Evolutionary conservation across 2,888 invertebrate genomes (phyloP), one percentile per base, ranked within the genome.

Genomic region (Mellilla xanthometata): DNA sequence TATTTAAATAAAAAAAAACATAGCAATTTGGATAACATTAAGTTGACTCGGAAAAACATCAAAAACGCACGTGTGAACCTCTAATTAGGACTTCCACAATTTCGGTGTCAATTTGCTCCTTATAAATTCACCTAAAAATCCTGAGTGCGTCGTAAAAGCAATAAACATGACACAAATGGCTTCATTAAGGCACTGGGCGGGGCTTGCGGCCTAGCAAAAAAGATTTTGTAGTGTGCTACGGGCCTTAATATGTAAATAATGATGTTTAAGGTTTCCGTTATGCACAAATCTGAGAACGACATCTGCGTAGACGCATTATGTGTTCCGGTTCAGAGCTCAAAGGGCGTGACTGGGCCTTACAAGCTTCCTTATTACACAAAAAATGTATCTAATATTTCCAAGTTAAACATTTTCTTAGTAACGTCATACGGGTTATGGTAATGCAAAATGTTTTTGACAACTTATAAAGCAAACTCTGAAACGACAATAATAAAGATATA

Each of bases 81-180:
- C 76, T 79, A 83, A 85, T 83, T 86, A 82, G 72, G 58, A 40
- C 65, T 59, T 54, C 75, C 64, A 76, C 67, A 73, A 75, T 75
- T 79, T 71, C 73, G 67, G 76, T 77, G 84, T 83, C 86, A 85
- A 85, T 88, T 88, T 82, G 72, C 81, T 77, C 79, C 72, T 76
- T 81, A 72, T 87, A 88, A 88, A 86, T 88, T 81, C 71, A 69
- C 73, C 68, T 75, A 78, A 76, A 85, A 86, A 85, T 82, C 85
- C 79, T 62, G 73, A 72, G 82, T 79, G 74, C 77, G 76, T 76
- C 81, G 76, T 87, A 81, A 89, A 83, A 77, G 84, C 77, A 81
- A 87, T 87, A 88, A 87, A 87, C 75, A 76, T 86, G 88, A 88
- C 87, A 74, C 65, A 83, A 89, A 89, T 79, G 78, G 77, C 81